Base-by-base conservation (phyloP, 2,888 invertebrate genomes). In the Thecophora atra region DNA sequence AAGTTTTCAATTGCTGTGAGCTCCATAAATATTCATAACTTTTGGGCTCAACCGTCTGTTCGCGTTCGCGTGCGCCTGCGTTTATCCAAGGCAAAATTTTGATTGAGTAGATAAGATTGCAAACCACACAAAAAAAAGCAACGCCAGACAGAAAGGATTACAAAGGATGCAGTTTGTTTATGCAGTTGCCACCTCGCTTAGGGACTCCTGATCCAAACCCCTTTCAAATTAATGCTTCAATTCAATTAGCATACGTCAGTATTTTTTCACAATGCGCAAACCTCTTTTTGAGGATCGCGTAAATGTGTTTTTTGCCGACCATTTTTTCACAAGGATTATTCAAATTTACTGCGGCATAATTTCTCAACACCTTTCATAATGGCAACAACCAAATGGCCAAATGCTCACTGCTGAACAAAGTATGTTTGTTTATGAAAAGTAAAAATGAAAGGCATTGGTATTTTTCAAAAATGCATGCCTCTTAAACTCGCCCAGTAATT, bases 161-260 rank as follows among this genome's bases (percentile, higher is more conserved):
- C 52, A 51, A 66, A 66, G 30, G 52, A 66, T 66, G 65, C 52
- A 30, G n/a, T 51, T 13, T 64, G 47, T 64, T 54, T 21, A 19
- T 26, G 47, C 51, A 19, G 51, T 54, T 28, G 5, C 28, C 54
- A 0, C 13, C 7, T n/a, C 30, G 17, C n/a, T 56, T 19, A 17
- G 4, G 13, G 21, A 24, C 54, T 47, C 30, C 13, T 3, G 67
- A 21, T 28, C 8, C 24, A n/a, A 6, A 19, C 1, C 15, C 47
- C 5, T 15, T n/a, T 17, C 13, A 13, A 44, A 44, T 11, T 7
- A 44, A 44, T 11, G 13, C 7, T 44, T 47, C 26, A 37, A 67
- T 56, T 54, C 42, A 67, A 54, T 67, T 67, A 54, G 24, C 19
- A 67, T 67, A 54, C 54, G 30, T 51, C n/a, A 47, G 15, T 47